Evolutionary conservation across 2,888 invertebrate species (phyloP), one percentile per base, ranked within the genome.

Genomic region (Stenoptilia bipunctidactyla): DNA sequence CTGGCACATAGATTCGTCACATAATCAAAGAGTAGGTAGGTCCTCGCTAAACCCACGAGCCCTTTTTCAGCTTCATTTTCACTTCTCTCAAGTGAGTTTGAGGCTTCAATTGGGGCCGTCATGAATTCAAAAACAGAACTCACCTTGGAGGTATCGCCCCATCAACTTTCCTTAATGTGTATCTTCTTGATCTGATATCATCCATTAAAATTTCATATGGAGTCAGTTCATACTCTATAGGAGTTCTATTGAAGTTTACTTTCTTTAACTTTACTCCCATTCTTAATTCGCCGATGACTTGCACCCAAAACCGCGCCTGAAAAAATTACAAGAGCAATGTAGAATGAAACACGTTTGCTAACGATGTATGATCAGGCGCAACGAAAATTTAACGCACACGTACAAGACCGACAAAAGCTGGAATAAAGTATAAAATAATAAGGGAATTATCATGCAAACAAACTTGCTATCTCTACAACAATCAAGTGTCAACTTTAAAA

Each of bases 201-300:
- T 97, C 95, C 93, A 98, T 95, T 41, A 98, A 87, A 62, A 96
- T 96, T 83, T 98, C 97, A 65, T 97, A 97, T 10, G 97, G 97
- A 36, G 97, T 98, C 55, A 97, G 79, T 73, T 96, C 96, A 73
- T 92, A 97, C 72, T 97, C 96, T 45, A 93, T 91, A 6, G 92
- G 92, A 9, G 92, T 88, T 58, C 90, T 85, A 45, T 90, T 89
- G 66, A 87, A 88, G 66, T 90, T 89, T 15, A 93, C 84, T 75
- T 97, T 97, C 85, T 96, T 97, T 67, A 98, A 85, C 67, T 96
- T 92, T 6, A 97, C 96, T 15, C 97, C 97, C 69, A 92, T 91
- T 39, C 97, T 85, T 43, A 98, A 85, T 69, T 97, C 94, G 49
- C 92, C 91, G 67, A 97, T 96, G 35, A 97, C 96, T 87, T 96